These are phyloP conservation scores for Chondrilla cf. caribensis DNA, from an alignment of 37 sponge, comb jelly and placozoan genomes.

Conservation along the genomic window DNA sequence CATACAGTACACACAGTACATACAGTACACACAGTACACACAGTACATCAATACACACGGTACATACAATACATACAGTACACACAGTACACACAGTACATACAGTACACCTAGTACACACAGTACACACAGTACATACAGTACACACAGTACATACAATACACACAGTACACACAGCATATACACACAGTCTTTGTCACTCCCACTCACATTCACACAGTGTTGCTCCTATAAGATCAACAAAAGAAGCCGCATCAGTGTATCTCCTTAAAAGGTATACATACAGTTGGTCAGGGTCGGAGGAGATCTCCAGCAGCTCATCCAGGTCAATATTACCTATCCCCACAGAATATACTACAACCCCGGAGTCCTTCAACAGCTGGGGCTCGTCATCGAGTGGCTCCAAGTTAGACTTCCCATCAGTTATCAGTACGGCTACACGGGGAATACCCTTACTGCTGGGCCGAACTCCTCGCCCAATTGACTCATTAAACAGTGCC, in stretches of 20 bases:
- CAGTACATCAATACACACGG: too few relatives aligned
- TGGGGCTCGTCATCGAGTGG: conserved; percentile 29
- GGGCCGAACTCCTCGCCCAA: conserved; percentile 68
- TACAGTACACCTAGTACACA: too few relatives aligned
- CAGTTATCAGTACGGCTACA: conserved; percentile 81
- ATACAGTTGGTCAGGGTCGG: conserved; percentile 65
- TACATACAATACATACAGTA: too few relatives aligned
- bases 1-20: too few relatives aligned
- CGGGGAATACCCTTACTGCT: conserved; percentile 64
- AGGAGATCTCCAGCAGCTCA: conserved; percentile 77
- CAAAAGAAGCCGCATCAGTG: conserved; percentile 60
- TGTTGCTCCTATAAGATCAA: conserved; percentile 72
- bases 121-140: too few relatives aligned
- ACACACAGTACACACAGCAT: not conserved
- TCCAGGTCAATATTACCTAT: conserved; percentile 62
- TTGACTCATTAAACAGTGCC: conserved; percentile 20
- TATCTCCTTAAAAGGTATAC: conserved; percentile 73
- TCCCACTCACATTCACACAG: conserved; percentile 77
- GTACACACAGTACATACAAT: too few relatives aligned
- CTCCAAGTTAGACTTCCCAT: conserved; percentile 75
- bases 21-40: too few relatives aligned
- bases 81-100: too few relatives aligned
- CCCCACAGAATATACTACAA: conserved; percentile 73
- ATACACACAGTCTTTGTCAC: not conserved
- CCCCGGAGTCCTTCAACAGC: conserved; percentile 50